These are phyloP conservation scores for Odocoileus virginianus DNA, from an alignment of 2,113 vertebrate genomes.

Conservation along the genomic window DNA sequence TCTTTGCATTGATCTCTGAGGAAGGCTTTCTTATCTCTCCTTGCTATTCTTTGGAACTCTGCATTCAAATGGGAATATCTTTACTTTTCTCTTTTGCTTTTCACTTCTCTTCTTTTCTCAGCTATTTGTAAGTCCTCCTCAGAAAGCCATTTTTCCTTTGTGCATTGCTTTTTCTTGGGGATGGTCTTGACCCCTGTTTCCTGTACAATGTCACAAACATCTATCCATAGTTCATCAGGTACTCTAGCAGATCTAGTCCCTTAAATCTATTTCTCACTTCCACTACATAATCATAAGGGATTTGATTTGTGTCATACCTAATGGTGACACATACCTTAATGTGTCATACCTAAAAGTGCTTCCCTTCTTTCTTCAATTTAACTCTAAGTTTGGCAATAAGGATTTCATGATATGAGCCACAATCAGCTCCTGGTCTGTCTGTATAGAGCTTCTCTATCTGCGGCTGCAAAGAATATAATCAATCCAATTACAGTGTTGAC, in stretches of 20 bases:
- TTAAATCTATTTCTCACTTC: background rate
- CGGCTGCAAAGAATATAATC: background rate
- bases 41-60: background rate
- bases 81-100: background rate
- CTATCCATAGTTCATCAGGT: background rate
- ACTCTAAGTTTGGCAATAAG: background rate
- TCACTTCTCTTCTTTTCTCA: background rate
- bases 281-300: background rate
- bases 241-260: background rate
- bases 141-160: background rate
- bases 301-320: background rate
- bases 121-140: background rate
- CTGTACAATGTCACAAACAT: accelerated
- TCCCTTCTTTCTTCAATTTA: background rate
- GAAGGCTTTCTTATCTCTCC: background rate
- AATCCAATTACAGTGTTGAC: accelerated
- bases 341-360: background rate
- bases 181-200: background rate
- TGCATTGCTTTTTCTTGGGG: background rate
- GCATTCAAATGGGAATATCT: background rate
- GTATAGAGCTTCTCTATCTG: background rate
- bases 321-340: background rate
- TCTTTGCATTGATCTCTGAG: background rate
- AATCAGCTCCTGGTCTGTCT: background rate
- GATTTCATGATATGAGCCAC: background rate